phyloP scores from a whole-genome alignment of 2,113 vertebrate genomes.

The Motacilla alba region DNA sequence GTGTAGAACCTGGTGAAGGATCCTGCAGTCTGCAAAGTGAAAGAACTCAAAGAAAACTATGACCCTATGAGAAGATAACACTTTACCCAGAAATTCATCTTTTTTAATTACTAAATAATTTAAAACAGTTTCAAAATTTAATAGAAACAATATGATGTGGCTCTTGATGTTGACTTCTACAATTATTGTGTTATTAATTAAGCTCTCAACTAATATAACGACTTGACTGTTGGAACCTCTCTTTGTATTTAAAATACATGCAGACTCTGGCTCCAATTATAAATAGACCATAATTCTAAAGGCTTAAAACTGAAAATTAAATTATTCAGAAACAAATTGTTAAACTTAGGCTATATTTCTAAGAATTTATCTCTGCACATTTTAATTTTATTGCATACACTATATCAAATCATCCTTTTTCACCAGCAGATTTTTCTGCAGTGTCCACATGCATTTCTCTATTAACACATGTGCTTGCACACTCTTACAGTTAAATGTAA shows the following conservation, averaged over 20 bases:
- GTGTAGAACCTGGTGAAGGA: not conserved
- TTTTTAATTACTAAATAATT: constrained; percentile 65
- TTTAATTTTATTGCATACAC: not conserved
- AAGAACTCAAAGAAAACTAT: not conserved
- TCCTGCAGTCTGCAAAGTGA: not conserved
- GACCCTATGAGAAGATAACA: constrained; percentile 27
- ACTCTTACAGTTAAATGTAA: not conserved
- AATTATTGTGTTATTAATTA: constrained; percentile 79
- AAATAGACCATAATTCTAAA: constrained; percentile 56
- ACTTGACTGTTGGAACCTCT: constrained; percentile 69
- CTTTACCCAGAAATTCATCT: constrained; percentile 15
- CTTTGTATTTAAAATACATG: constrained; percentile 72
- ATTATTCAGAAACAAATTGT: constrained; percentile 60
- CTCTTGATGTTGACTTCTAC: constrained; percentile 65
- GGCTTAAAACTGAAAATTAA: constrained; percentile 49
- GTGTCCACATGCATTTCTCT: not conserved
- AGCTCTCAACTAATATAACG: constrained; percentile 70
- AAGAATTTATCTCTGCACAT: not conserved
- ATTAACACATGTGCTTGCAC: not conserved
- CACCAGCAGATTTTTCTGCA: not conserved
- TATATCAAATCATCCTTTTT: not conserved
- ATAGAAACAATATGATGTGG: constrained; percentile 70
- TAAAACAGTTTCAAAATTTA: constrained; percentile 68
- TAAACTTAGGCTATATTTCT: constrained; percentile 7
- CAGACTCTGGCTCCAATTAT: constrained; percentile 68